phyloP scores from a whole-genome alignment of 2,797 vertebrate species.

The Loriculus beryllinus region DNA sequence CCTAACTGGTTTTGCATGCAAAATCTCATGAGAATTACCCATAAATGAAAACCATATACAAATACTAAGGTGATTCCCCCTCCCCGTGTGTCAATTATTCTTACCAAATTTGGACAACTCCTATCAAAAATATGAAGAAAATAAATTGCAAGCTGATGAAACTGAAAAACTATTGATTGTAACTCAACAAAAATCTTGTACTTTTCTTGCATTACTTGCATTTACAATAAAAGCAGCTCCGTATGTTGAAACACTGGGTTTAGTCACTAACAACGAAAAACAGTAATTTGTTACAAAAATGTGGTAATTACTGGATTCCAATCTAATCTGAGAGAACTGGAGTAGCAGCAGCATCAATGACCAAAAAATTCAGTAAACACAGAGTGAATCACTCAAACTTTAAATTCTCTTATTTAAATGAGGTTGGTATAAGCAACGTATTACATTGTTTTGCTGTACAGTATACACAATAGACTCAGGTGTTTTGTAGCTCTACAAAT shows the following conservation, averaged over 20 bases:
- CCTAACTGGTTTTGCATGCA: background rate
- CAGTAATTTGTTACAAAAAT: background rate
- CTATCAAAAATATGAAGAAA: background rate
- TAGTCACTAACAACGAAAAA: background rate
- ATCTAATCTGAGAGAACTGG: background rate
- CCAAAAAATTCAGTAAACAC: background rate
- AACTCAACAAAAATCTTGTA: background rate
- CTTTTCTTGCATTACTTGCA: background rate
- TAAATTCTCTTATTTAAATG: background rate
- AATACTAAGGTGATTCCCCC: background rate
- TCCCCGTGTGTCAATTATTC: background rate
- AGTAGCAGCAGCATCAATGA: background rate
- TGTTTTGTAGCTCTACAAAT: background rate
- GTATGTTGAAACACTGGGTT: background rate
- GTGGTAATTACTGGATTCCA: background rate
- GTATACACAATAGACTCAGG: background rate
- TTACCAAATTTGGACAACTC: background rate
- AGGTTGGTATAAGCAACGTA: background rate
- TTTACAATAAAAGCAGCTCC: background rate
- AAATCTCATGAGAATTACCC: background rate
- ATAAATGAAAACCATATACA: constrained; percentile 1
- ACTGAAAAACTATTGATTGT: background rate
- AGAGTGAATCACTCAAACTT: background rate
- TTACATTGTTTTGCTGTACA: background rate
- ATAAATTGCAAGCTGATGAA: background rate